A percentile compares a stretch with the other conserved stretches of the same genome.
Conservation (phyloP, 2,113 vertebrate species). For the Dipodomys spectabilis region DNA sequence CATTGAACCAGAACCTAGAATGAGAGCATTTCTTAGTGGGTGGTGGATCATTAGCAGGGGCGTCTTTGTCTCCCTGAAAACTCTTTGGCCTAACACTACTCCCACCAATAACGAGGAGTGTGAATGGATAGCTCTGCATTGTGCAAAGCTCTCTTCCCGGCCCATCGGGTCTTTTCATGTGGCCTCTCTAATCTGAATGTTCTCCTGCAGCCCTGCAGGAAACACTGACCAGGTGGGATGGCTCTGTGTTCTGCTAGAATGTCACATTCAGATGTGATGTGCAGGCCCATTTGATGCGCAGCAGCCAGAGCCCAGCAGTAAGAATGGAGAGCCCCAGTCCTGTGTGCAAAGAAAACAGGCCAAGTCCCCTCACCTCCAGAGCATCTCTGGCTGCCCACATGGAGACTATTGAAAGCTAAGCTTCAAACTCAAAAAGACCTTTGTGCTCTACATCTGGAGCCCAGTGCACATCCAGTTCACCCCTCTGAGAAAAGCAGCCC, state of each 20-base stretch:
- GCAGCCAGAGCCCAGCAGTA: not conserved
- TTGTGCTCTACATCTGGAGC: slow-evolving; percentile 47
- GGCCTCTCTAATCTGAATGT: not conserved
- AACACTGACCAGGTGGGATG: not conserved
- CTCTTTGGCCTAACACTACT: not conserved
- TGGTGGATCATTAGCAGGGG: no score
- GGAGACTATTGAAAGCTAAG: not conserved
- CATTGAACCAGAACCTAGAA: not conserved
- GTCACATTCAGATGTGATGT: not conserved
- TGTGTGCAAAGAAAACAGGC: not conserved
- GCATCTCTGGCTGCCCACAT: not conserved
- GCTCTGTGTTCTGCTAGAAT: not conserved
- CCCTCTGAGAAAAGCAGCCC: not conserved
- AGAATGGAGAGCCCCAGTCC: not conserved
- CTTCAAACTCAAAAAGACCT: not conserved
- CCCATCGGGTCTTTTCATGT: not conserved
- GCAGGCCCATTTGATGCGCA: no score
- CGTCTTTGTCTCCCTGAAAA: not conserved
- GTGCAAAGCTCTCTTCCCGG: no score
- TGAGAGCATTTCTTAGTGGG: not conserved
- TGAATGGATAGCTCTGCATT: not conserved
- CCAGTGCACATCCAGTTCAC: slow-evolving; percentile 13
- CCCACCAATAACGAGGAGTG: not conserved
- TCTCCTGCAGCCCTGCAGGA: not conserved
- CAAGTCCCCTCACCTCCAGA: not conserved